phyloP scores from a whole-genome alignment of 2,113 vertebrate genomes.

The Columba janthina region DNA sequence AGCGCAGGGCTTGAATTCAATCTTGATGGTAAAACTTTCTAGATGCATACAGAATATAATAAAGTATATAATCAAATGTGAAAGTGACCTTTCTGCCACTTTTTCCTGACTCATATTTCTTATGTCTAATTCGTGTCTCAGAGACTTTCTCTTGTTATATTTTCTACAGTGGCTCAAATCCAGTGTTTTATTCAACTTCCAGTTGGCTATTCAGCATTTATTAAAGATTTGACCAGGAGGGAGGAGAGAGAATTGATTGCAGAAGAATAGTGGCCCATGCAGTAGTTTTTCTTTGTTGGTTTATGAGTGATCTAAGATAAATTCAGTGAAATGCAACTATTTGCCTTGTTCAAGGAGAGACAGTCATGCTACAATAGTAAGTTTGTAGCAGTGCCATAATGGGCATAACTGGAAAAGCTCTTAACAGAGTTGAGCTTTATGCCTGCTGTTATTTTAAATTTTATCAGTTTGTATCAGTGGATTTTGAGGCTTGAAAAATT shows the following conservation, averaged over 20 bases:
- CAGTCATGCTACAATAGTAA: background rate
- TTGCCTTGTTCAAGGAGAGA: background rate
- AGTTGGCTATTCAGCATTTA: background rate
- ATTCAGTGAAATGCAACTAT: background rate
- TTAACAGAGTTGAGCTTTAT: background rate
- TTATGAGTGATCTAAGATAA: background rate
- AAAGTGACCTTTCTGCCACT: background rate
- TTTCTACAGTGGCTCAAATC: background rate
- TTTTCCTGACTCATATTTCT: background rate
- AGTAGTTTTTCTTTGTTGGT: background rate
- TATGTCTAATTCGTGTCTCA: background rate
- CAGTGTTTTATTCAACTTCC: background rate
- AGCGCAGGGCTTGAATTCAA: background rate
- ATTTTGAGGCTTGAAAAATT: slow-evolving; percentile 9
- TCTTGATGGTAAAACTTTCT: background rate
- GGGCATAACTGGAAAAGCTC: background rate
- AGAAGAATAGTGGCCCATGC: background rate
- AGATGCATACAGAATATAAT: background rate
- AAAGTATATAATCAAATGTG: background rate
- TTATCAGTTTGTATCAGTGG: background rate
- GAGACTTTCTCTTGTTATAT: background rate
- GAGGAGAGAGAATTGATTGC: background rate
- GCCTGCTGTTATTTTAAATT: background rate
- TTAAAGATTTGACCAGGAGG: background rate
- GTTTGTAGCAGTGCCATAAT: background rate